Conservation (phyloP, 2,113 vertebrate species). For the Coptodon bakossiorum region DNA sequence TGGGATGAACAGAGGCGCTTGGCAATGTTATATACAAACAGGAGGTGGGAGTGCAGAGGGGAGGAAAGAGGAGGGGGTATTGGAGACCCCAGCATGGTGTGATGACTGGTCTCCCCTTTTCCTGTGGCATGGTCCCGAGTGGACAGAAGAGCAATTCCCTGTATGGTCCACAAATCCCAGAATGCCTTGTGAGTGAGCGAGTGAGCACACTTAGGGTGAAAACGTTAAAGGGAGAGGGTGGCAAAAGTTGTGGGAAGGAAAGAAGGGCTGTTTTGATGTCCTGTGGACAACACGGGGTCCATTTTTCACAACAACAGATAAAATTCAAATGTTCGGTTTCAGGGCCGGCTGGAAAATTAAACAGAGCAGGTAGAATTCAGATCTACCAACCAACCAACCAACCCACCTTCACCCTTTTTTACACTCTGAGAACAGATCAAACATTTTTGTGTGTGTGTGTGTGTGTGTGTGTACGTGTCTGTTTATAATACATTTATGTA, state of each 20-base stretch:
- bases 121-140: constrained; percentile 16
- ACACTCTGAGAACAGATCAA: constrained; percentile 10
- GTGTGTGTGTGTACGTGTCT: not conserved
- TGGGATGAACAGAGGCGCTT: constrained; percentile 41
- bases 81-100: not conserved
- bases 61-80: not conserved
- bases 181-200: constrained; percentile 21
- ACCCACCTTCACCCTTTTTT: not conserved
- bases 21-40: constrained; percentile 68
- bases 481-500: constrained; percentile 26
- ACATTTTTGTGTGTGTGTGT: not conserved
- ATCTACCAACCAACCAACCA: not conserved
- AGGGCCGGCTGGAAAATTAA: constrained; percentile 7
- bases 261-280: not conserved
- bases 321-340: constrained; percentile 13
- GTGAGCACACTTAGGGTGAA: not conserved
- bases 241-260: not conserved
- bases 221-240: not conserved
- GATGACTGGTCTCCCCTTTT: not conserved
- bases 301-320: not conserved
- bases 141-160: constrained; percentile 7
- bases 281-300: not conserved
- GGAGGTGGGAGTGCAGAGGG: not conserved
- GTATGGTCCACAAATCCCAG: constrained; percentile 27
- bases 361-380: not conserved